Base-by-base conservation (phyloP, 2,888 invertebrate genomes). In the Muscina levida region DNA sequence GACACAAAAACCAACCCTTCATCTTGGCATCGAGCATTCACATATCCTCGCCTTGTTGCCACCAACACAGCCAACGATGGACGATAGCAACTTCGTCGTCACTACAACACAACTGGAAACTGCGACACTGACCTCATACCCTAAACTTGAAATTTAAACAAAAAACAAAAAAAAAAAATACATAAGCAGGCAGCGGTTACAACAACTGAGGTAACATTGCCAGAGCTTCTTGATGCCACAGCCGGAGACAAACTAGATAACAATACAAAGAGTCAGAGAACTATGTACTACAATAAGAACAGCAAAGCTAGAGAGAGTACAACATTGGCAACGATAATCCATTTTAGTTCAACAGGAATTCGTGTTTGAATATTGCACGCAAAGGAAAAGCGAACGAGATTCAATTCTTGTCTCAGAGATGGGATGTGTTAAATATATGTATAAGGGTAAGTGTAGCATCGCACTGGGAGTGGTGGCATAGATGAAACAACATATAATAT, bases 61-160 rank as follows among this genome's bases (percentile, higher is more conserved):
- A 57, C 8, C 3, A 11, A 37, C n/a, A 26, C 17, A 59, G n/a
- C 51, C 4, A 59, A 13, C 56, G n/a, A 56, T n/a, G n/a, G 26
- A 17, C 19, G 13, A 11, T 2, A 57, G n/a, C 53, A 11, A 53
- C 1, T 42, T 37, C 42, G 37, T 39, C 59, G 37, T 39, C 59
- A 8, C 31, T 17, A 19, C 72, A 72, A 62, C 66, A 77, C 48
- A 80, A 77, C 80, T 80, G 76, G 66, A 77, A 80, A 80, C 76
- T 81, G 81, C 81, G 81, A 77, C 77, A 81, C 81, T 81, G 81
- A 81, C 81, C 81, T 81, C 81, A 81, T 81, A 81, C 81, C 81
- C 81, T 75, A 81, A 81, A 81, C 81, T 77, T 81, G 81, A 81
- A 81, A 72, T 81, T 46, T 62, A 77, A 31, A 81, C 81, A 68